Base-by-base conservation (phyloP, 2,113 vertebrate genomes). In the Girardinichthys multiradiatus region DNA sequence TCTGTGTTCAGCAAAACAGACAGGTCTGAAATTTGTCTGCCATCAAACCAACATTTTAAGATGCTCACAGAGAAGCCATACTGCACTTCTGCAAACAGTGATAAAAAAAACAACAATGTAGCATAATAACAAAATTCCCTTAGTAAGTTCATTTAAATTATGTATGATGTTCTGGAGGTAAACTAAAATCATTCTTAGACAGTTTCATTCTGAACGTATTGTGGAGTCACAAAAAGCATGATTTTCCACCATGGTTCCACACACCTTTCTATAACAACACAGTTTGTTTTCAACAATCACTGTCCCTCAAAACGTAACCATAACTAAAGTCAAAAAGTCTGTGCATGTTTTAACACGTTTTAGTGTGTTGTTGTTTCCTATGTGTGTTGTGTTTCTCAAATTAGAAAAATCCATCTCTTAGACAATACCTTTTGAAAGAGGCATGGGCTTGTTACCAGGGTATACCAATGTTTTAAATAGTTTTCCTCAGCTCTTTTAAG, bases 31-130 rank as follows among this genome's bases (percentile, higher is more conserved):
- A 62, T 80, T 5, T 77, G 33, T 77, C 66, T 76, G 57, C 62
- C 58, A 84, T 66, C 35, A 67, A 75, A 86, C 86, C 13, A 73
- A 68, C 73, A 76, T 73, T 83, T 64, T 84, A 71, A 79, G 72
- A 64, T 75, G 59, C 27, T 48, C 57, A 51, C 1, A 64, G 60
- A 80, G 51, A 66, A 81, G 68, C 70, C 76, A 27, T 33, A 30
- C 64, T 66, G 35, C 69, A 61, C 30, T 61, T 57, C 71, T 42
- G 77, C 63, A 86, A 82, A 83, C 74, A 54, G 37, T 11, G 57
- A 67, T 28, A 30, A 67, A 75, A 59, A 73, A 39, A n/a, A n/a
- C n/a, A n/a, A 4, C 33, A 67, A 13, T 35, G 42, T 51, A 42
- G 57, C 62, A 64, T 17, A n/a, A 19, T 57, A 70, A 64, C 8